Conservation (phyloP, 1,140 invertebrate species). For the Melitaea cinxia region DNA sequence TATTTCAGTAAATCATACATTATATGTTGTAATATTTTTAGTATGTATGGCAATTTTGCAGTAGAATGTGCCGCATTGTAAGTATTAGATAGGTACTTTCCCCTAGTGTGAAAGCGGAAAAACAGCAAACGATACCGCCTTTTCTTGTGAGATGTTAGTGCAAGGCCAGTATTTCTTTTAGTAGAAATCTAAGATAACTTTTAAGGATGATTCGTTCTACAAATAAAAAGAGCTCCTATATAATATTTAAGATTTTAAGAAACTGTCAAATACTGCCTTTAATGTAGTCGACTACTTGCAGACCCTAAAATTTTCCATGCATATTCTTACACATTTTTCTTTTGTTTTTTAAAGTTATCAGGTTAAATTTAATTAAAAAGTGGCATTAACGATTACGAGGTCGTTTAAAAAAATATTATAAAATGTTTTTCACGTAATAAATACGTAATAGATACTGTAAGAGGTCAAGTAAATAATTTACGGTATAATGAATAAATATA, state of each 20-base stretch:
- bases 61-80: conserved; percentile 4
- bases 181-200: conserved; percentile 18
- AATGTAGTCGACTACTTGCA: no score
- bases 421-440: no score
- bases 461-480: no score
- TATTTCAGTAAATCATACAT: background rate
- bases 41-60: background rate
- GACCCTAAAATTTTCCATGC: no score
- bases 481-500: no score
- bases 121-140: conserved; percentile 33
- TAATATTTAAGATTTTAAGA: no score
- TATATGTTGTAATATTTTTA: background rate
- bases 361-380: conserved; percentile 7
- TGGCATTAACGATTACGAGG: background rate
- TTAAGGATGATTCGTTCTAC: no score
- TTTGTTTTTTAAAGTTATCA: background rate
- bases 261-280: no score
- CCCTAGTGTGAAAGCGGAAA: conserved; percentile 57
- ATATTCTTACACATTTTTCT: background rate
- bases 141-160: conserved; percentile 27
- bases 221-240: no score
- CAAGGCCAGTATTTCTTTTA: conserved; percentile 19
- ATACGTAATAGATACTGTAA: no score
- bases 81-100: conserved; percentile 45
- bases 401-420: no score